A percentile compares a stretch with the other conserved stretches of the same genome.
Evolutionary conservation across 2,113 vertebrate genomes (phyloP).

Genomic region (Nerophis lumbriciformis): DNA sequence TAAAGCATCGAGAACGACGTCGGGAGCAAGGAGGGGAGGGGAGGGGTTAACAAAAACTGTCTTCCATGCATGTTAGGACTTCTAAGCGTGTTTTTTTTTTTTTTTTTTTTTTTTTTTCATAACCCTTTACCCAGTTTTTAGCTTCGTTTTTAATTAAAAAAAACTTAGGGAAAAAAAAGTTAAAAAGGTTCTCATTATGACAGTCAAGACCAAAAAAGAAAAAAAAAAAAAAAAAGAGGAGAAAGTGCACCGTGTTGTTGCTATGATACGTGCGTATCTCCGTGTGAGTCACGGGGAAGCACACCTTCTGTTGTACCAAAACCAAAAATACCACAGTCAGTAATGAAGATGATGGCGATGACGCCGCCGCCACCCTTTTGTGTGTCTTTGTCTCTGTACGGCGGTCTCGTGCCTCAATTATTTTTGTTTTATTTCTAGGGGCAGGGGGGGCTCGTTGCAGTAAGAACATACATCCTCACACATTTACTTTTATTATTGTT

Average conservation of each 20-base stretch:
- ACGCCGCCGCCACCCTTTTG: conserved; percentile 54
- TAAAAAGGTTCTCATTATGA: conserved; percentile 65
- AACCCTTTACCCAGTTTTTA: conserved; percentile 54
- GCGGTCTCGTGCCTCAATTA: conserved; percentile 56
- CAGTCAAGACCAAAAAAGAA: conserved; percentile 71
- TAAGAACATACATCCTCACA: too few relatives aligned
- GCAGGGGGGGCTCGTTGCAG: conserved; percentile 31
- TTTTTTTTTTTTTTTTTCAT: conserved; percentile 45
- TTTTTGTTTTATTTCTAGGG: conserved; percentile 17
- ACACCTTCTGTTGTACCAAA: conserved; percentile 67
- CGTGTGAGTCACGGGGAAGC: conserved; percentile 23
- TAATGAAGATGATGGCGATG: conserved; percentile 46
- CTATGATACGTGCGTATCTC: conserved; percentile 57
- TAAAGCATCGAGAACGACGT: conserved; percentile 52
- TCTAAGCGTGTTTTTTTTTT: conserved; percentile 63
- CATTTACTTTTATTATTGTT: too few relatives aligned
- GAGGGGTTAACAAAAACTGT: conserved; percentile 66
- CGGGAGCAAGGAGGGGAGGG: conserved; percentile 38
- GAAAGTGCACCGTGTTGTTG: conserved; percentile 61
- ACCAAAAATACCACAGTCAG: conserved; percentile 71
- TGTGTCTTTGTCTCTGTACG: conserved; percentile 61
- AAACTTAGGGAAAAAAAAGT: conserved; percentile 47
- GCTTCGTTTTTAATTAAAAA: conserved; percentile 57
- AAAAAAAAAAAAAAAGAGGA: conserved; percentile 18
- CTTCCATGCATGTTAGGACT: conserved; percentile 78